Conservation (phyloP, 2,888 invertebrate species). For the Papilio protenor region DNA sequence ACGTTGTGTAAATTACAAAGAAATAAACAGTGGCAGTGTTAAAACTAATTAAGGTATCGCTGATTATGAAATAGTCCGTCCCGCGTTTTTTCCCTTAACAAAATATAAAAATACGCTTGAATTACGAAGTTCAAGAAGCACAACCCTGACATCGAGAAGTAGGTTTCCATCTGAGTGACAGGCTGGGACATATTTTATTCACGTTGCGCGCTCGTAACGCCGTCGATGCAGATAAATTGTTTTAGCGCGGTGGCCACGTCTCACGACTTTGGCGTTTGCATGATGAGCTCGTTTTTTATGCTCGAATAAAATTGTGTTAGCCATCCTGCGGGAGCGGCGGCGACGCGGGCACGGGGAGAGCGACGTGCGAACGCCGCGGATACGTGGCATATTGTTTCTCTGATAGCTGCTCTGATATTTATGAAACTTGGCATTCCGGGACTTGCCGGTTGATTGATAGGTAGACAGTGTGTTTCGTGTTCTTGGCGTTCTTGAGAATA, state of each 20-base stretch:
- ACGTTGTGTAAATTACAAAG: not conserved
- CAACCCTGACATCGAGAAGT: conserved; percentile 33
- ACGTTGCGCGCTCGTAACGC: conserved; percentile 79
- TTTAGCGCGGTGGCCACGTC: conserved; percentile 82
- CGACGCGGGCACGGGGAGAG: conserved; percentile 49
- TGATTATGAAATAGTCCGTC: not conserved
- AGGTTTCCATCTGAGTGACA: conserved; percentile 77
- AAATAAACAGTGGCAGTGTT: not conserved
- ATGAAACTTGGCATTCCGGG: conserved; percentile 76
- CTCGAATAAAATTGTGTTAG: conserved; percentile 58
- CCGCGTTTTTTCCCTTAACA: conserved; percentile 48
- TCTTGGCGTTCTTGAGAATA: not conserved
- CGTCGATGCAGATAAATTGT: conserved; percentile 85
- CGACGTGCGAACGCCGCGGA: conserved; percentile 75
- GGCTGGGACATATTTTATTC: conserved; percentile 84
- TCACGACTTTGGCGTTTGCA: conserved; percentile 82
- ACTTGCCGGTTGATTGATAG: conserved; percentile 73
- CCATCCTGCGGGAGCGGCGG: too few relatives aligned
- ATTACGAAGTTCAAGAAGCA: not conserved
- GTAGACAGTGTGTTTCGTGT: conserved; percentile 44
- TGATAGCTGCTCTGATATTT: conserved; percentile 79
- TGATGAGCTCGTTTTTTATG: conserved; percentile 84
- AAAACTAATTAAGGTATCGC: not conserved
- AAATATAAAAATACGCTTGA: conserved; percentile 30
- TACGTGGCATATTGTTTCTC: conserved; percentile 79